These are phyloP conservation scores for Actinemys pallida DNA, from an alignment of 2,113 vertebrate species.

Conservation along the genomic window DNA sequence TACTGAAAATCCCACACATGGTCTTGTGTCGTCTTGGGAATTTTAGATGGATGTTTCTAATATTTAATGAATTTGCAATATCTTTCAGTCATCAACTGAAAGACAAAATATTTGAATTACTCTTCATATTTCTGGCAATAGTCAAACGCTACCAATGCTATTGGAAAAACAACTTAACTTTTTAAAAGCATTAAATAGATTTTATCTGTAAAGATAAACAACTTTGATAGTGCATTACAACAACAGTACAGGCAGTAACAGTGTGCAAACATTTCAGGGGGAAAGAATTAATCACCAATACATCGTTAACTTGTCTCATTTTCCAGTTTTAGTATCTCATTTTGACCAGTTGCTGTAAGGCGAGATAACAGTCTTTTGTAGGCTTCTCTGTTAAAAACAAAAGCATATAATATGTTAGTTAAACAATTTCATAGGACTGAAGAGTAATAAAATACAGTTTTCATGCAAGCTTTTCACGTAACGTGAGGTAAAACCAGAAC, in stretches of 20 bases:
- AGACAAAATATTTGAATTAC: neutral
- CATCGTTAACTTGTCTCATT: constrained; percentile 72
- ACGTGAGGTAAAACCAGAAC: neutral
- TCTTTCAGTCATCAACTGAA: neutral
- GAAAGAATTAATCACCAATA: constrained; percentile 2
- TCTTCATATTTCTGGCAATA: neutral
- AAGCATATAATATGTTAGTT: constrained; percentile 27
- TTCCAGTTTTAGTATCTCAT: constrained; percentile 90
- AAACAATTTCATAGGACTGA: neutral
- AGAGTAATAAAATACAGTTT: constrained; percentile 3
- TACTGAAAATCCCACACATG: neutral
- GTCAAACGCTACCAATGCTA: neutral
- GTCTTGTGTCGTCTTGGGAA: neutral
- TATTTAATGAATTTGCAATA: neutral
- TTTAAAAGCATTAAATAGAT: neutral
- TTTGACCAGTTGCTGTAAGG: constrained; percentile 88
- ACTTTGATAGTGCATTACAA: neutral
- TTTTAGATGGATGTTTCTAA: neutral
- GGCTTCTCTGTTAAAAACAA: constrained; percentile 83
- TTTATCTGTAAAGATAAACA: constrained; percentile 3
- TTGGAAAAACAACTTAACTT: neutral
- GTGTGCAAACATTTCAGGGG: neutral
- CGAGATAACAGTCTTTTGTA: constrained; percentile 90
- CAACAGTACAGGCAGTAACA: neutral
- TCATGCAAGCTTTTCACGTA: neutral